phyloP scores from a whole-genome alignment of 2,888 invertebrate genomes.

The Teleogryllus oceanicus region DNA sequence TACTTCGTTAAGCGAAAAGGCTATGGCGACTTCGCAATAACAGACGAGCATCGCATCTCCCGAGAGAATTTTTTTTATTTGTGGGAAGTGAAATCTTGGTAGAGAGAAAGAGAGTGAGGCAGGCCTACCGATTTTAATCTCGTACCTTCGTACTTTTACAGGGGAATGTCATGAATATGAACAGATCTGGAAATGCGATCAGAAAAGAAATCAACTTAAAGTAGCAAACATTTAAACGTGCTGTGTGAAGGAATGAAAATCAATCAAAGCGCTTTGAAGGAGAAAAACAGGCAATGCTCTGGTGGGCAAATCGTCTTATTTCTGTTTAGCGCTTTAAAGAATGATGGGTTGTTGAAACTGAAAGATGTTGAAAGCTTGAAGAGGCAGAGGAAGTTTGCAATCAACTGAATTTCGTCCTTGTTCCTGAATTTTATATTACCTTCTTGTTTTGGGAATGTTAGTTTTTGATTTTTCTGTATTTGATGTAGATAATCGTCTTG shows the following conservation, averaged over 20 bases:
- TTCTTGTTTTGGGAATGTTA: too few relatives aligned
- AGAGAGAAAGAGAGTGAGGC: neutral
- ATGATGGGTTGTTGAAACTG: neutral
- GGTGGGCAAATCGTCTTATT: too few relatives aligned
- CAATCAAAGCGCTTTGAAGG: neutral
- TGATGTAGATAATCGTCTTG: too few relatives aligned
- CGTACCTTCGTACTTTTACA: neutral
- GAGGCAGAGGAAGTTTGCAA: too few relatives aligned
- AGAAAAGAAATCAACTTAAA: neutral
- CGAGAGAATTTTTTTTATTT: neutral
- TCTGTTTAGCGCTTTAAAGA: neutral
- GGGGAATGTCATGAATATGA: neutral
- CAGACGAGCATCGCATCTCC: neutral
- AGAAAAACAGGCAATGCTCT: too few relatives aligned
- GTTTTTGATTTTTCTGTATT: too few relatives aligned
- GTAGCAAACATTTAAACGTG: neutral
- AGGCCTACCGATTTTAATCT: neutral
- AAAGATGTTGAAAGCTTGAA: neutral
- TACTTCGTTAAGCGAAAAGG: neutral
- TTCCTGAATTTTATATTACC: too few relatives aligned
- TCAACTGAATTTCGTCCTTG: too few relatives aligned
- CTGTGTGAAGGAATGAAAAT: neutral
- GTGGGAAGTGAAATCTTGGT: neutral
- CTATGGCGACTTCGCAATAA: neutral
- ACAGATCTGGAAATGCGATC: neutral